Percentiles rank a stretch among this genome's conserved stretches.
Conservation (phyloP, 2,797 vertebrate species). For the Chelmon rostratus region DNA sequence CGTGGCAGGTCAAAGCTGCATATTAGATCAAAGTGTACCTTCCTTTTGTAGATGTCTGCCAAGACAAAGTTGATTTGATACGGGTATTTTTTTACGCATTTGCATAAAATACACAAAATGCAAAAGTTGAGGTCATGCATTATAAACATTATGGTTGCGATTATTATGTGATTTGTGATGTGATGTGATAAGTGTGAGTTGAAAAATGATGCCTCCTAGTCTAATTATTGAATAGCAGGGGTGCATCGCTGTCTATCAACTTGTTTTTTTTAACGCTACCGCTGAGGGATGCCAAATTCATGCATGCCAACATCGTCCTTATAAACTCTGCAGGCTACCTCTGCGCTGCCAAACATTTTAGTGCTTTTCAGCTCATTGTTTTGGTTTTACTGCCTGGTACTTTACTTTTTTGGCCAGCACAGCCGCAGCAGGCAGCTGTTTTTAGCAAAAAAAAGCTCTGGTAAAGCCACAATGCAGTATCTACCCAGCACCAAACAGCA, state of each 20-base stretch:
- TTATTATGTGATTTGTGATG: neutral
- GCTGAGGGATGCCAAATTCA: neutral
- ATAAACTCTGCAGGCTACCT: neutral
- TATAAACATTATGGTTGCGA: neutral
- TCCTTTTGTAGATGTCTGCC: neutral
- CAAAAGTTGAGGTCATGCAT: neutral
- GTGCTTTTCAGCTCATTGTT: neutral
- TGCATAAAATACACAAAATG: neutral
- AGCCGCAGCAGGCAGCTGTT: neutral
- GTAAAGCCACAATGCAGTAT: too few relatives aligned
- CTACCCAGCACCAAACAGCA: too few relatives aligned
- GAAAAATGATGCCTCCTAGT: too few relatives aligned
- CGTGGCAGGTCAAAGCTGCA: slow-evolving; percentile 14
- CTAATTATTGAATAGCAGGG: too few relatives aligned
- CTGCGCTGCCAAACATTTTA: neutral
- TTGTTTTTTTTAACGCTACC: neutral
- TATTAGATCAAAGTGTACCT: neutral
- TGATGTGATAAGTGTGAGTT: too few relatives aligned
- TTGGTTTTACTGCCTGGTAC: neutral
- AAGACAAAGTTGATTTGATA: slow-evolving; percentile 1
- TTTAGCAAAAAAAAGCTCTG: too few relatives aligned
- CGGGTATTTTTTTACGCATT: neutral
- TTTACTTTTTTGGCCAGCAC: neutral
- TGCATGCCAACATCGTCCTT: neutral
- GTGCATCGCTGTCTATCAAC: too few relatives aligned